A percentile compares a stretch with the other conserved stretches of the same genome.
phyloP scores from a whole-genome alignment of 2,797 vertebrate species.

The Rhinella marina region DNA sequence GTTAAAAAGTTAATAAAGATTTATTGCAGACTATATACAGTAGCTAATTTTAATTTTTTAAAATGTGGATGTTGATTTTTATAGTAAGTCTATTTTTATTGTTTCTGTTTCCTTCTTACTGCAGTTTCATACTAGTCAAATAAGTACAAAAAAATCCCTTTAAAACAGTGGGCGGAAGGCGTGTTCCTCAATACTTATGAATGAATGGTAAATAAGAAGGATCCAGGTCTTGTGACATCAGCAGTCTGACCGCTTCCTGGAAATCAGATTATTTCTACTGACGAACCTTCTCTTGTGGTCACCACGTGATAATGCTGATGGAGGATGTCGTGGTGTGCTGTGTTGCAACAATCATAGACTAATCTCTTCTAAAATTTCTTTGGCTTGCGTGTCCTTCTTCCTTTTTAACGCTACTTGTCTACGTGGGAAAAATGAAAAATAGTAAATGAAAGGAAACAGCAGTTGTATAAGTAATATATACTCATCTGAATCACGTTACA shows the following conservation, averaged over 20 bases:
- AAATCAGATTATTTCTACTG: slow-evolving; percentile 10
- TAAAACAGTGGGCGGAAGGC: background rate
- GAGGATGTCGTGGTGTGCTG: slow-evolving; percentile 14
- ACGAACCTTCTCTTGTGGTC: background rate
- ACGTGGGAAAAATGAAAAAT: background rate
- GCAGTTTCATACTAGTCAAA: background rate
- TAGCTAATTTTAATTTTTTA: background rate
- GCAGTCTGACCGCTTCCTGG: background rate
- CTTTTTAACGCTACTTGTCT: background rate
- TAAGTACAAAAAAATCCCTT: background rate
- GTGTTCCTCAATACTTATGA: background rate
- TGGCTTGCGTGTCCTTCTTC: background rate
- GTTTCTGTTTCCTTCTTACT: background rate
- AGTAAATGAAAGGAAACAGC: background rate
- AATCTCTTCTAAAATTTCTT: background rate
- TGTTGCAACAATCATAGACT: background rate
- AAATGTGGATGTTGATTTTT: too few species aligned
- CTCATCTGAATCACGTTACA: background rate
- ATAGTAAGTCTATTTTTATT: background rate
- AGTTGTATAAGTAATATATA: background rate
- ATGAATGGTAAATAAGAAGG: background rate
- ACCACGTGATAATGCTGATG: background rate
- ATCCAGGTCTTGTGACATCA: background rate
- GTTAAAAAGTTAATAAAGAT: too few species aligned
- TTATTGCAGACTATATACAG: too few species aligned